Evolutionary conservation across 2,888 invertebrate genomes (phyloP).

Genomic region (Herminia tarsipennalis): DNA sequence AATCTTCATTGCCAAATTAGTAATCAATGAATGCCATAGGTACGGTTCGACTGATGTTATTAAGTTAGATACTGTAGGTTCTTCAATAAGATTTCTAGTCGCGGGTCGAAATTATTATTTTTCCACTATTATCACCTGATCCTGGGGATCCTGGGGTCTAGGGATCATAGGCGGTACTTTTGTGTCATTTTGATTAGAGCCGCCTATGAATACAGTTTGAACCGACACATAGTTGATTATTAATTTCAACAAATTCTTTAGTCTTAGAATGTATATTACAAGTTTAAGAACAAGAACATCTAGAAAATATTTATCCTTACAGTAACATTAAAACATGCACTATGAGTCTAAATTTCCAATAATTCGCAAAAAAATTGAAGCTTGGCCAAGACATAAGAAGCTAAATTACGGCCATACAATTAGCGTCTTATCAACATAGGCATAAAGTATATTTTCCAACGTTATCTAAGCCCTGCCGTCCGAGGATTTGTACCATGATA

Average conservation of each 20-base stretch:
- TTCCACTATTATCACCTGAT: no score
- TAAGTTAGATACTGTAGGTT: no score
- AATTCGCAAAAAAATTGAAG: conserved; percentile 75
- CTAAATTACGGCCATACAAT: conserved; percentile 72
- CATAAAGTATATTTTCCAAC: conserved; percentile 58
- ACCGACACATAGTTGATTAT: no score
- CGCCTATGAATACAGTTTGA: no score
- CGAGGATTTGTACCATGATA: conserved; percentile 72
- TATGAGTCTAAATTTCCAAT: conserved; percentile 57
- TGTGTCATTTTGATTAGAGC: no score
- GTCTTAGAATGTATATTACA: not conserved
- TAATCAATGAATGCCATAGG: no score
- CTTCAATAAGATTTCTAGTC: no score
- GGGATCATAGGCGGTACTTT: no score
- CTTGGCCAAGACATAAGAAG: conserved; percentile 82
- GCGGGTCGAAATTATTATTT: no score
- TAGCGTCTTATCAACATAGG: conserved; percentile 60
- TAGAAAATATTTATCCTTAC: conserved; percentile 8
- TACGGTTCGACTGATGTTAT: no score
- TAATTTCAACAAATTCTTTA: not conserved
- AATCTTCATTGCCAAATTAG: no score
- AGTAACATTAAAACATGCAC: conserved; percentile 64
- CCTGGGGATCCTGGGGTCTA: no score
- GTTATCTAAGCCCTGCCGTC: conserved; percentile 78
- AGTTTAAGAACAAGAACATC: conserved; percentile 2